phyloP scores from a whole-genome alignment of 1,140 invertebrate species.

The Galendromus occidentalis region DNA sequence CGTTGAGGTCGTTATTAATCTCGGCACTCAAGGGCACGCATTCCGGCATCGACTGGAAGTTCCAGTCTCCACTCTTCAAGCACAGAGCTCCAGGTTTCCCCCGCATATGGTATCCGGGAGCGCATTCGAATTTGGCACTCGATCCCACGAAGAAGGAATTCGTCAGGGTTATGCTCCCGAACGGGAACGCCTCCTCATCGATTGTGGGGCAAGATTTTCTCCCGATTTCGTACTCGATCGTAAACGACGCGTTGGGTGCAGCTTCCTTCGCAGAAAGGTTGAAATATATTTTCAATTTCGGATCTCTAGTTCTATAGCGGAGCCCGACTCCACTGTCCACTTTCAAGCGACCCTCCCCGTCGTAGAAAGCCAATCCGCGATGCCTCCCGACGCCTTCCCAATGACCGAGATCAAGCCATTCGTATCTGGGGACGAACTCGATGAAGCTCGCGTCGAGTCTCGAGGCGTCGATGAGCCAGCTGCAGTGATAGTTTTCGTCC shows the following conservation, averaged over 20 bases:
- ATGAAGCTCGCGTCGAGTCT: neutral
- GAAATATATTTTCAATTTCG: neutral
- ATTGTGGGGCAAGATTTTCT: neutral
- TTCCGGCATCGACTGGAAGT: neutral
- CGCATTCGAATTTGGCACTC: slow-evolving; percentile 1
- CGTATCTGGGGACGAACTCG: neutral
- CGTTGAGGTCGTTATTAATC: neutral
- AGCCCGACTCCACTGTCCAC: neutral
- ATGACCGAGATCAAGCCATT: neutral
- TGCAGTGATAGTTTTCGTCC: neutral
- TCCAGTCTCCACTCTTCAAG: neutral
- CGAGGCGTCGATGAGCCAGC: neutral
- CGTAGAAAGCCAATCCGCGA: neutral
- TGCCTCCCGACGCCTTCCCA: neutral
- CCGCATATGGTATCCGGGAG: neutral
- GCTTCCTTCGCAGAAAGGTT: neutral
- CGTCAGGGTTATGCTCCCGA: neutral
- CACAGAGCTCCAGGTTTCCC: neutral
- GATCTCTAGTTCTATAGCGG: neutral
- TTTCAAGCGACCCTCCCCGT: neutral
- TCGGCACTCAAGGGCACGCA: neutral
- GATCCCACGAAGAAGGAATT: neutral
- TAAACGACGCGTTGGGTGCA: neutral
- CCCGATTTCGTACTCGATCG: neutral
- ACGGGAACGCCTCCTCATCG: slow-evolving; percentile 4